Evolutionary conservation across 2,113 vertebrate genomes (phyloP).

Genomic region (Marmota flaviventris): DNA sequence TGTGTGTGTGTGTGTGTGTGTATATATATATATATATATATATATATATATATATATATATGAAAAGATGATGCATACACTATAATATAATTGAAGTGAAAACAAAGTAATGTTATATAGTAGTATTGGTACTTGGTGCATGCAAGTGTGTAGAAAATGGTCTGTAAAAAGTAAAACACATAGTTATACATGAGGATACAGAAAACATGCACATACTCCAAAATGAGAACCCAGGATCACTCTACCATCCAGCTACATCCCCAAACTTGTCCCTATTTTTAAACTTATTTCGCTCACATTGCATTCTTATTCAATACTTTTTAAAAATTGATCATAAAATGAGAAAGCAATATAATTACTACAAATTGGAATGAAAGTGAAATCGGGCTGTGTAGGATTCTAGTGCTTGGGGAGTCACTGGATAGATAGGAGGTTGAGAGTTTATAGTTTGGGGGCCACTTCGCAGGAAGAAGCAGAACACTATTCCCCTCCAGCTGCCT

Average conservation of each 20-base stretch:
- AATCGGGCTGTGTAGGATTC: not conserved
- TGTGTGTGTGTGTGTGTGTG: accelerated
- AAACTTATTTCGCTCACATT: not conserved
- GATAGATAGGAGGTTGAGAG: not conserved
- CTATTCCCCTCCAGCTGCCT: not conserved
- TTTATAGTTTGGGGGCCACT: not conserved
- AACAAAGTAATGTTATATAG: not conserved
- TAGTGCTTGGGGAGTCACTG: not conserved
- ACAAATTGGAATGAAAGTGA: not conserved
- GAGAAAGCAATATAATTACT: not conserved
- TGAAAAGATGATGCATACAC: not conserved
- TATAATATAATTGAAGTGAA: not conserved
- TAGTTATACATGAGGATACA: not conserved
- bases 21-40: no score
- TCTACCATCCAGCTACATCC: not conserved
- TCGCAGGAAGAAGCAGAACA: not conserved
- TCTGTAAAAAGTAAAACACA: not conserved
- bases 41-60: not conserved
- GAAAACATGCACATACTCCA: not conserved
- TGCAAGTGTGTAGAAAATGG: not conserved
- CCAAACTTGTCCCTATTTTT: not conserved
- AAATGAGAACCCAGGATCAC: not conserved
- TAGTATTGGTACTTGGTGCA: not conserved
- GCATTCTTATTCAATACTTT: not conserved
- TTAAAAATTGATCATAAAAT: not conserved